A percentile compares a stretch with the other conserved stretches of the same genome.
These are phyloP conservation scores for Aix galericulata DNA, from an alignment of 2,113 vertebrate genomes.

Conservation along the genomic window DNA sequence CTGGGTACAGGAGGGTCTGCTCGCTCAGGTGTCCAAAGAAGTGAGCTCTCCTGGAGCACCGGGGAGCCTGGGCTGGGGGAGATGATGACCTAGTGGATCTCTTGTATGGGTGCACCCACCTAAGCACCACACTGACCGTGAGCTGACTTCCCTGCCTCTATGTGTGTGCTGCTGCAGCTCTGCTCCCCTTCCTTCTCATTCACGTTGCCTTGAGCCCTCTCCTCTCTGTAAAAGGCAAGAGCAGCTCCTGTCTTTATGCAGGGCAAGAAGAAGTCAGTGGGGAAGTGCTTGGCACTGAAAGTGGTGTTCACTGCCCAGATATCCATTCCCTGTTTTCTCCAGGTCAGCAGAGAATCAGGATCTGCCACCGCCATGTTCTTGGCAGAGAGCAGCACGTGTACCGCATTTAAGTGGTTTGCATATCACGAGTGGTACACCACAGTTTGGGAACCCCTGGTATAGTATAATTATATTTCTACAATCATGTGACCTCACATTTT, in stretches of 20 bases:
- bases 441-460: constrained; percentile 68
- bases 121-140: accelerated
- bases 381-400: constrained; percentile 62
- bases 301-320: constrained; percentile 46
- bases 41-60: background rate
- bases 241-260: background rate
- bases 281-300: constrained; percentile 1
- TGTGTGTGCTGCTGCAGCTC: background rate
- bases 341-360: constrained; percentile 71
- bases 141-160: background rate
- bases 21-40: background rate
- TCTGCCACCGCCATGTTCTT: constrained; percentile 55
- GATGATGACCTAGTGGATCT: background rate
- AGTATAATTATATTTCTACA: constrained; percentile 57
- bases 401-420: constrained; percentile 57
- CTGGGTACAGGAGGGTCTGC: background rate
- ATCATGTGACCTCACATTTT: constrained; percentile 31
- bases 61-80: background rate
- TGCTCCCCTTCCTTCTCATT: background rate
- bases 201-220: background rate
- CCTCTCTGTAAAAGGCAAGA: background rate
- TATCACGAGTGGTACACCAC: constrained; percentile 62
- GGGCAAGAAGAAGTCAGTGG: background rate
- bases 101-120: background rate
- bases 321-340: constrained; percentile 61